Evolutionary conservation across 2,888 invertebrate species (phyloP), one percentile per base, ranked within the genome.

Genomic region (Microplitis deprimator): DNA sequence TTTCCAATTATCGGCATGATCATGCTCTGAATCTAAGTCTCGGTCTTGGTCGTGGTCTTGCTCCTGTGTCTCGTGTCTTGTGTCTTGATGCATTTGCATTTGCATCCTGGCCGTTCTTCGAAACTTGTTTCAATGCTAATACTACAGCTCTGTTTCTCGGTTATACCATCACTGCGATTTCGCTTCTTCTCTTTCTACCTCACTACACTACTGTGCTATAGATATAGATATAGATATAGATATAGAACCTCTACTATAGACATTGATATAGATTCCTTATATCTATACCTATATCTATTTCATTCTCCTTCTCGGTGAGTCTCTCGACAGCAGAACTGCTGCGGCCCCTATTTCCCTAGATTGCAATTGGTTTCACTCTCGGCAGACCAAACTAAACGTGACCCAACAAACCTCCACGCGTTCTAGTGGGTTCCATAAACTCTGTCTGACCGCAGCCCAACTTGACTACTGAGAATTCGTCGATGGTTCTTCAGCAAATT

Each of bases 1-100:
- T 81, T 82, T 84, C 83, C 84, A 84, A 84, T 84, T 84, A 84
- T 82, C 81, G 79, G 79, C 29, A 64, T 79, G 81, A 84, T 82
- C 82, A 82, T 83, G 80, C 79, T 67, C 80, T 13, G 50, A 50
- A 13, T 50, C 13, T 5, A 13, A 50, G 50, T 50, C 10, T 50
- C 10, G 13, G 50, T 50, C 13, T 50, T 10, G 10, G 4, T 50
- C 13, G 6, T 13, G 69, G 79, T 81, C 50, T 10, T 13, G 13
- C 10, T 50, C 50, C 13, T 50, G 50, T 13, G 50, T 50, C 50
- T 50, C 13, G 50, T 29, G 13, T 50, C 50, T 50, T 50, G 50
- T 13, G 13, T 50, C 13, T 8, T 50, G 50, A 73, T 29, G 68
- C 70, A 77, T 77, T 77, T 81, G 76, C 80, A 83, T 84, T 84